phyloP scores from a whole-genome alignment of 92 coral and sea anemone genomes.

The Umimayanthus kanabou region DNA sequence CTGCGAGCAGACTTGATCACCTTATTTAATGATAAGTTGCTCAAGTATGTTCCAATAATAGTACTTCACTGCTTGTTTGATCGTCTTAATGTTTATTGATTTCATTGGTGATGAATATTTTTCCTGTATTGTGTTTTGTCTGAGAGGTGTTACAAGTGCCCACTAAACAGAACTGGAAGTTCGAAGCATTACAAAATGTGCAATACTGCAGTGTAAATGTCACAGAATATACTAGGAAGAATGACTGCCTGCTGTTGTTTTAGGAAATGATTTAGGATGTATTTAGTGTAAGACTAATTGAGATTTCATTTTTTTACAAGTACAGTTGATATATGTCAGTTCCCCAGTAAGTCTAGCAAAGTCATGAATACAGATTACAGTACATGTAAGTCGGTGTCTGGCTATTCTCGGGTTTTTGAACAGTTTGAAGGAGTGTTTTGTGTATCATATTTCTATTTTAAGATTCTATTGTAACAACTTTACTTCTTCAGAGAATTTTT shows the following conservation, averaged over 20 bases:
- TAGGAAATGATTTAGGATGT: background rate
- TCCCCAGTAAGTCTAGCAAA: background rate
- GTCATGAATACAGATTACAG: background rate
- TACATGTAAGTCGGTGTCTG: no score
- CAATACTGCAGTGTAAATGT: background rate
- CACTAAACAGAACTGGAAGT: background rate
- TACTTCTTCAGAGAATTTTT: background rate
- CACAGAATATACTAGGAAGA: background rate
- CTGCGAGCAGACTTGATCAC: background rate
- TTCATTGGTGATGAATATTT: background rate
- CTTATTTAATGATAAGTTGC: background rate
- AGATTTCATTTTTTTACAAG: background rate
- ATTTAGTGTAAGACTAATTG: background rate
- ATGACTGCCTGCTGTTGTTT: background rate
- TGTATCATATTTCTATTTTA: background rate
- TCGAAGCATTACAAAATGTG: background rate
- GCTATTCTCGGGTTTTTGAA: no score
- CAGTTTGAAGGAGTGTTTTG: background rate
- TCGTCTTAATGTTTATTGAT: background rate
- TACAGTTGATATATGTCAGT: background rate
- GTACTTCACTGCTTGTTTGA: background rate
- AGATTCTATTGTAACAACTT: background rate
- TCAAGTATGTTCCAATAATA: background rate
- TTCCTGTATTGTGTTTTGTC: background rate
- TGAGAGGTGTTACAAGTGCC: slow-evolving; percentile 27